These are phyloP conservation scores for Austrofundulus limnaeus DNA, from an alignment of 2,113 vertebrate genomes.

Conservation along the genomic window DNA sequence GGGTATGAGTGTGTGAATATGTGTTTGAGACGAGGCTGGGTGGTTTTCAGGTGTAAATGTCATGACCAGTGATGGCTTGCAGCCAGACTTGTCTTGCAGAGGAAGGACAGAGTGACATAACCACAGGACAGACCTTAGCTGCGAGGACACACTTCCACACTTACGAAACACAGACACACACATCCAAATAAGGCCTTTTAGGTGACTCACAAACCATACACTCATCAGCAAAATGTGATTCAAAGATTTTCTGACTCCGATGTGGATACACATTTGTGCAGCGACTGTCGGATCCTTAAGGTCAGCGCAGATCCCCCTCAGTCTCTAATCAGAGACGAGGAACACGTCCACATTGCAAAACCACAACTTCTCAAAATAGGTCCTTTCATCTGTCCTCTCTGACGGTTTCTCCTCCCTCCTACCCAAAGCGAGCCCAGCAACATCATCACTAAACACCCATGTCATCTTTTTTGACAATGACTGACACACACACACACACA, in stretches of 20 bases:
- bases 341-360: constrained; percentile 59
- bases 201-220: constrained; percentile 35
- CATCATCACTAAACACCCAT: constrained; percentile 48
- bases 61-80: constrained; percentile 32
- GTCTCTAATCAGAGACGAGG: constrained; percentile 58
- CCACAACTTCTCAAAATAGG: constrained; percentile 62
- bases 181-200: constrained; percentile 28
- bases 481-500: background rate
- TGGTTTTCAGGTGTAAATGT: constrained; percentile 49
- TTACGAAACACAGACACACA: background rate
- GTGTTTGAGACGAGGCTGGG: background rate
- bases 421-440: constrained; percentile 23
- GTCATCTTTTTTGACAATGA: constrained; percentile 51
- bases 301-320: constrained; percentile 23
- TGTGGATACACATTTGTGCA: constrained; percentile 1
- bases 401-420: constrained; percentile 27
- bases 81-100: constrained; percentile 37
- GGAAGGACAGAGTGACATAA: constrained; percentile 59
- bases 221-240: constrained; percentile 30
- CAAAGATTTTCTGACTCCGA: constrained; percentile 26
- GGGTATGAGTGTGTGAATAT: background rate
- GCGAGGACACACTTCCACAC: background rate
- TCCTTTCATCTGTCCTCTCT: constrained; percentile 42
- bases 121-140: constrained; percentile 32
- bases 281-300: constrained; percentile 38